Evolutionary conservation across 30 jellyfish, hydroid and myxozoan genomes (phyloP), one percentile per base, ranked within the genome.

Genomic region (Chrysaora quinquecirrha): DNA sequence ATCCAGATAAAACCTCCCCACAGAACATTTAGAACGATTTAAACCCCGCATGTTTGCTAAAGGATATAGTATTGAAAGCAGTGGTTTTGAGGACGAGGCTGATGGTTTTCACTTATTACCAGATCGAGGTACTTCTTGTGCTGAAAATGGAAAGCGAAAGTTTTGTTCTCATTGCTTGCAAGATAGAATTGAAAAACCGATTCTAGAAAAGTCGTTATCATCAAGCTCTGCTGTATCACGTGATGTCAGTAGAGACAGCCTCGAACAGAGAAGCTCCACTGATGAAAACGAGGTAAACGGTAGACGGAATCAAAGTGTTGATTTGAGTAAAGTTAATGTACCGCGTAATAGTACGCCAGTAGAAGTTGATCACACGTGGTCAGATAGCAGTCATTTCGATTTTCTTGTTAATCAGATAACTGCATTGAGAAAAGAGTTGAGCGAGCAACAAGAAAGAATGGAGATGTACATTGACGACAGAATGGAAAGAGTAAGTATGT

Each of bases 11-110:
- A n/a, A n/a, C n/a, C n/a, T n/a, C n/a, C n/a, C n/a, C n/a, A n/a
- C n/a, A n/a, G n/a, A n/a, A n/a, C n/a, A n/a, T n/a, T n/a, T n/a
- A n/a, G n/a, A n/a, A n/a, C n/a, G n/a, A n/a, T n/a, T n/a, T n/a
- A n/a, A n/a, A n/a, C n/a, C n/a, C n/a, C 85, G 63, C 48, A 32
- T 18, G 34, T 30, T 30, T 0, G 72, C 58, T 24, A 89, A 77
- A 63, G 95, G 95, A 1, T 80, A 34, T 28, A 95, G 99, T 50
- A 34, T 89, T 6, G 99, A 95, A 30, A 95, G 99, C 76, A 95
- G 99, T 62, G 99, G 99, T 27, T 95, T 82, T 85, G 99, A 95
- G 50, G 99, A 95, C 30, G 99, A 95, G 60, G 64, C 76, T 66
- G 91, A 79, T 24, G 16, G 31, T 7, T 33, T 65, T 3, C 61